These are phyloP conservation scores for Macropus fuliginosus DNA, from an alignment of 2,797 vertebrate species.

Conservation along the genomic window DNA sequence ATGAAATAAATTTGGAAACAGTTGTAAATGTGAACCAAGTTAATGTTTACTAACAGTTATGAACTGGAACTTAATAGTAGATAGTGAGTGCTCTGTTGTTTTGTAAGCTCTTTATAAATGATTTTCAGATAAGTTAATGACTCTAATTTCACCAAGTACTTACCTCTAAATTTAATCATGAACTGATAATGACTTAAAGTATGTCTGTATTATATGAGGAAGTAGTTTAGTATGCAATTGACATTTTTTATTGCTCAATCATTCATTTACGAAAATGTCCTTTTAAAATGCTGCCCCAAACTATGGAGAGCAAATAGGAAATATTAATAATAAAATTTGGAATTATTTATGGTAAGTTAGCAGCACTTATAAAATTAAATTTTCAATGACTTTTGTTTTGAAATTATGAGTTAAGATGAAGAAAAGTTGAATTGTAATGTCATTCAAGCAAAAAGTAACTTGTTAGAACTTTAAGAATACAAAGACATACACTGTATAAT, in stretches of 20 bases:
- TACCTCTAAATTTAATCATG: neutral
- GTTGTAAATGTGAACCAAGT: conserved; percentile 1
- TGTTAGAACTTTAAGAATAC: neutral
- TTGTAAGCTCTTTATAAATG: too few relatives aligned
- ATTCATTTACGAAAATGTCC: neutral
- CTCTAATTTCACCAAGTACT: conserved; percentile 34
- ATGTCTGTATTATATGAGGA: too few relatives aligned
- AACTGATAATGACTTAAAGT: conserved; percentile 7
- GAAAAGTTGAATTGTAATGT: neutral
- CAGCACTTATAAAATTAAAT: conserved; percentile 36
- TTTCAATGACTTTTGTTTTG: conserved; percentile 13
- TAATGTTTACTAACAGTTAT: neutral
- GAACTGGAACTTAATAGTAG: neutral
- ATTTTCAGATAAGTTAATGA: neutral
- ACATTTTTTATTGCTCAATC: too few relatives aligned
- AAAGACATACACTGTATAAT: neutral
- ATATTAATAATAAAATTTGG: conserved; percentile 7
- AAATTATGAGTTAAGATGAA: neutral
- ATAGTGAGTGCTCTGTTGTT: too few relatives aligned
- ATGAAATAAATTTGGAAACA: conserved; percentile 13
- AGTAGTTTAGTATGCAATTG: too few relatives aligned
- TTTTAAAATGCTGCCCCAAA: conserved; percentile 12
- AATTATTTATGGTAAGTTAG: conserved; percentile 13
- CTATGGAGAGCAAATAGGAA: conserved; percentile 1
- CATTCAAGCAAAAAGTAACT: neutral